Evolutionary conservation across 2,113 vertebrate genomes (phyloP).

Genomic region (Trinectes maculatus): DNA sequence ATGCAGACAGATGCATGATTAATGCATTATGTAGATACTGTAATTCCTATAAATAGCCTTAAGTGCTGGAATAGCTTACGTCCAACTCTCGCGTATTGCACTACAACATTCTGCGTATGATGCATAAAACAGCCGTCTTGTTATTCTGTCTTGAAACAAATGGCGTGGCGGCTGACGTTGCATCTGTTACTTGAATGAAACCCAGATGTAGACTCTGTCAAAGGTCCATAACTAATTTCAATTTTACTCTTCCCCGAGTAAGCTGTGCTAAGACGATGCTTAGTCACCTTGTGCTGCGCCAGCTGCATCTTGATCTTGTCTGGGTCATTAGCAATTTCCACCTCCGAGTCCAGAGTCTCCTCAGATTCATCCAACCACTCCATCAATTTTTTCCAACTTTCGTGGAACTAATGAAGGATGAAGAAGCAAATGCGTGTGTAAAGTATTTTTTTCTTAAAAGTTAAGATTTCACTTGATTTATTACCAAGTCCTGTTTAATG

Average conservation of each 20-base stretch:
- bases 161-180: background rate
- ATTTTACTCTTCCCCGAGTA: background rate
- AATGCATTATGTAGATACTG: constrained; percentile 26
- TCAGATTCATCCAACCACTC: constrained; percentile 97
- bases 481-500: constrained; percentile 31
- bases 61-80: constrained; percentile 1
- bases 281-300: constrained; percentile 91
- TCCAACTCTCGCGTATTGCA: constrained; percentile 20
- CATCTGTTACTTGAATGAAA: constrained; percentile 25
- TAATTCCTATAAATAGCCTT: constrained; percentile 33
- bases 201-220: background rate
- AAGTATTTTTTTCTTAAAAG: constrained; percentile 6
- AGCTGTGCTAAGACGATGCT: background rate
- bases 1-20: constrained; percentile 14
- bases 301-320: constrained; percentile 97
- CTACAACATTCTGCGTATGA: constrained; percentile 5
- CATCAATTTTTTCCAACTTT: constrained; percentile 96
- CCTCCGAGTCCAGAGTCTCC: constrained; percentile 90
- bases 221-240: background rate
- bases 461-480: constrained; percentile 51
- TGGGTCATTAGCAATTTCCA: constrained; percentile 98
- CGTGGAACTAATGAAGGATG: constrained; percentile 87
- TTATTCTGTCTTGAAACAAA: constrained; percentile 10
- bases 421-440: constrained; percentile 25
- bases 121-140: constrained; percentile 27